Conservation (phyloP, 2,113 vertebrate genomes). For the Oryctolagus cuniculus region mOryCun1.1 NC_091442.1:57425001-57425500, state of each 20-base stretch:
- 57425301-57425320: constrained; percentile 93
- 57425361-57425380: constrained; percentile 97
- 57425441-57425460: constrained; percentile 44
- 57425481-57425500: constrained; percentile 26
- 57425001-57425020: constrained; percentile 1
- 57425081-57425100: constrained; percentile 27
- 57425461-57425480: background rate
- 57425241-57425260: constrained; percentile 51
- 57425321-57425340: constrained; percentile 87
- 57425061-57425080: background rate
- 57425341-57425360: constrained; percentile 96
- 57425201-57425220: background rate
- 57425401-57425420: background rate
- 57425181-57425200: background rate
- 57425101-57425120: background rate
- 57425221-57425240: constrained; percentile 38
- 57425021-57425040: background rate
- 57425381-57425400: background rate
- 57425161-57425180: constrained; percentile 19
- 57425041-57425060: constrained; percentile 47
- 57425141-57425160: background rate
- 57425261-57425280: constrained; percentile 50
- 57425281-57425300: constrained; percentile 93
- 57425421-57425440: background rate
- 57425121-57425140: background rate